These are phyloP conservation scores for Pantelozetes paolii DNA, from an alignment of 2,888 invertebrate genomes.

Conservation along the genomic window DNA sequence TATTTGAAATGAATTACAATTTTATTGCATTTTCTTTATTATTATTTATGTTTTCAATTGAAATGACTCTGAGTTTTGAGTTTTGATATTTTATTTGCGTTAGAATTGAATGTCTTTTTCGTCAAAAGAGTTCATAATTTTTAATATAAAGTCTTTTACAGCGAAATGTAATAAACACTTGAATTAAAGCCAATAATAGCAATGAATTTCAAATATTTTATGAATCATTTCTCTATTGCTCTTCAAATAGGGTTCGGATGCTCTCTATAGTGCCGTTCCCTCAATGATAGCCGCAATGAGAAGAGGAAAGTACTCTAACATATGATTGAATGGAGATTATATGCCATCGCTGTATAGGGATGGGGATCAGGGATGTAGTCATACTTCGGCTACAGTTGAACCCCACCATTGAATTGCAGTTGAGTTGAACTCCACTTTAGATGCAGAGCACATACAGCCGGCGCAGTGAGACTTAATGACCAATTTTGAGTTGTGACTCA, in stretches of 20 bases:
- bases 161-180: too few relatives aligned
- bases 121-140: too few relatives aligned
- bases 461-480: neutral
- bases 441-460: neutral
- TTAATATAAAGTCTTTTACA: too few relatives aligned
- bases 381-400: neutral
- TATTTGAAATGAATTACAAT: too few relatives aligned
- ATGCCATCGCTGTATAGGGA: too few relatives aligned
- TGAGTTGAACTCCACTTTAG: neutral
- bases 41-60: too few relatives aligned
- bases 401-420: neutral
- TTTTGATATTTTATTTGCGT: too few relatives aligned
- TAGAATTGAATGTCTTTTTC: too few relatives aligned
- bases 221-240: neutral
- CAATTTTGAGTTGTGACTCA: neutral
- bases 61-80: too few relatives aligned
- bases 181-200: neutral
- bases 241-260: neutral
- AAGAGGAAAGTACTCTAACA: slow-evolving; percentile 2
- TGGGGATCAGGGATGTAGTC: too few relatives aligned
- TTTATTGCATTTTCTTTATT: too few relatives aligned
- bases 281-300: slow-evolving; percentile 14
- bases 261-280: neutral
- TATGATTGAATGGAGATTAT: neutral
- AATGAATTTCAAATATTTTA: neutral